Percentiles rank a stretch among this genome's conserved stretches.
Conservation (phyloP, 92 coral and sea anemone species). For the Parazoanthus darwini region DNA sequence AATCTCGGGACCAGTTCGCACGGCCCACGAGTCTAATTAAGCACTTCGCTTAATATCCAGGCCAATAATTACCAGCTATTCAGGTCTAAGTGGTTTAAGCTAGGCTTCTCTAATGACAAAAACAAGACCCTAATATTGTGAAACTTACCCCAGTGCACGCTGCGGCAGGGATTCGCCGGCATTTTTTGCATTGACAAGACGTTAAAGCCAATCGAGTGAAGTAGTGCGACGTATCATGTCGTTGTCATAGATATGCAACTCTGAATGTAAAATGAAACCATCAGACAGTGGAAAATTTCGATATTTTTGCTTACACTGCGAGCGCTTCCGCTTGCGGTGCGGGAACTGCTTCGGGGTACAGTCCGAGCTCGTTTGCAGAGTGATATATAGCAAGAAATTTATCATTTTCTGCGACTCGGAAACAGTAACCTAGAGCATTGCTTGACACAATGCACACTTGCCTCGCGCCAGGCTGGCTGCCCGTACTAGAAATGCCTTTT, state of each 20-base stretch:
- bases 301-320: conserved; percentile 30
- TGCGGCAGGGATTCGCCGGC: conserved; percentile 38
- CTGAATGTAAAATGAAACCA: conserved; percentile 31
- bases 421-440: not conserved
- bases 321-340: conserved; percentile 45
- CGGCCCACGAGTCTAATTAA: conserved; percentile 68
- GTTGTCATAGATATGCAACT: conserved; percentile 34
- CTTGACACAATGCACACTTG: not conserved
- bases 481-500: not conserved
- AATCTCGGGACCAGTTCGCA: conserved; percentile 37
- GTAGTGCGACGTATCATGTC: not conserved
- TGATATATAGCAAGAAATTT: conserved; percentile 28
- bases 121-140: conserved; percentile 16
- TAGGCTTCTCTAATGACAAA: conserved; percentile 47
- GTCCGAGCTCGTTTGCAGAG: conserved; percentile 25
- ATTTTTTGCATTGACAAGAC: conserved; percentile 23
- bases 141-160: conserved; percentile 42
- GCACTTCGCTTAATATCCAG: conserved; percentile 69
- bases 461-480: conserved; percentile 30
- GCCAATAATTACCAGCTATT: conserved; percentile 74
- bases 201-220: conserved; percentile 12
- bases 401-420: conserved; percentile 3
- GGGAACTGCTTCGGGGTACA: conserved; percentile 37
- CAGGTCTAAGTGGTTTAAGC: conserved; percentile 75
- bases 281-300: conserved; percentile 20